Conservation (phyloP, 2,888 invertebrate genomes). For the Limnephilus rhombicus region DNA sequence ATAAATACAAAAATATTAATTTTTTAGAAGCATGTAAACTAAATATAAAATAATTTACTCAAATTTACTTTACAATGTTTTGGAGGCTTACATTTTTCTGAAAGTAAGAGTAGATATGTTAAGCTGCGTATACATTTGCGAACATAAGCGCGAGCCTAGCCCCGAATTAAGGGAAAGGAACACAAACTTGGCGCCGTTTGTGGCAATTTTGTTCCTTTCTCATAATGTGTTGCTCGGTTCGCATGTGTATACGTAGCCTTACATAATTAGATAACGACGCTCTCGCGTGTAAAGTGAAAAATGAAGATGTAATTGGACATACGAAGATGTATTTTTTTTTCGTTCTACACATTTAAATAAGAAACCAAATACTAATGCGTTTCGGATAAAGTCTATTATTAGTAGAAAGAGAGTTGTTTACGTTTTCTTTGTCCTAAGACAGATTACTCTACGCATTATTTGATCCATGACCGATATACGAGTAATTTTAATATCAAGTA, state of each 20-base stretch:
- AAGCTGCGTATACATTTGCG: no score
- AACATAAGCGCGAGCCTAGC: no score
- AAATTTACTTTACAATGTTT: not conserved
- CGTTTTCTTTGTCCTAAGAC: not conserved
- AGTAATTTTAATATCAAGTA: not conserved
- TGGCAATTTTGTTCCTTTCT: no score
- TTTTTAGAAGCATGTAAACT: no score
- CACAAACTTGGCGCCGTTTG: no score
- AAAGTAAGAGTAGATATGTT: not conserved
- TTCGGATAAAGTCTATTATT: not conserved
- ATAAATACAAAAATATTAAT: no score
- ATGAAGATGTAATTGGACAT: not conserved
- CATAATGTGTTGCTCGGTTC: no score
- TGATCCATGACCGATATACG: not conserved
- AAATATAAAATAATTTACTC: no score
- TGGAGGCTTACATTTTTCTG: not conserved
- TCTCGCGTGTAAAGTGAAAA: not conserved
- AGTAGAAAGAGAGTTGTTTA: not conserved
- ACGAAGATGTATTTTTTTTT: not conserved
- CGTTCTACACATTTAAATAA: not conserved
- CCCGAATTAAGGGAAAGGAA: no score
- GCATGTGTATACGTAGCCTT: not conserved
- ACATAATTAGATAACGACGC: not conserved
- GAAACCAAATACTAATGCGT: not conserved
- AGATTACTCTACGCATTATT: not conserved